Conservation (phyloP, 2,888 invertebrate genomes). For the Drosophila anceps region DNA sequence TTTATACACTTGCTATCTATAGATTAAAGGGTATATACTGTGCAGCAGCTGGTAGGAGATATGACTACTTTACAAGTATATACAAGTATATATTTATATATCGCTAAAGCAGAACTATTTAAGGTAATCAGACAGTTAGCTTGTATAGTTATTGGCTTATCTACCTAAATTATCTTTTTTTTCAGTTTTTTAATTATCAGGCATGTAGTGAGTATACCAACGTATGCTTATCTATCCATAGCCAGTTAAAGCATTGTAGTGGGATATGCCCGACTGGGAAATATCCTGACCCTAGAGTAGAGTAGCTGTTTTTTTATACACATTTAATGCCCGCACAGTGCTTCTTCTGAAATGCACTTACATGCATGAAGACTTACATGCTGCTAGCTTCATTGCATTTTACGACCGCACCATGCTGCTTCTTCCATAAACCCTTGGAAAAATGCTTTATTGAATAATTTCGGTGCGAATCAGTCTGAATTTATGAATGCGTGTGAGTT, state of each 20-base stretch:
- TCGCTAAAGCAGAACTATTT: neutral
- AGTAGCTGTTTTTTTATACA: neutral
- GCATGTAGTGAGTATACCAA: neutral
- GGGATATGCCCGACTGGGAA: neutral
- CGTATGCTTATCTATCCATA: neutral
- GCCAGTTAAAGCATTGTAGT: no score
- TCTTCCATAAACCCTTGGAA: neutral
- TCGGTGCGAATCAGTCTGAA: neutral
- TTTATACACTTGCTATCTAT: slow-evolving; percentile 8
- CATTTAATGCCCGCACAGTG: neutral
- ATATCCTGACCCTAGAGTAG: neutral
- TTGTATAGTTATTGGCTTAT: neutral
- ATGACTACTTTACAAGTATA: neutral
- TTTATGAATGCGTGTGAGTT: neutral
- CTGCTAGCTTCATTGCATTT: neutral
- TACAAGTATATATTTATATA: neutral
- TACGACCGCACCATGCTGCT: neutral
- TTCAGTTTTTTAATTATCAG: neutral
- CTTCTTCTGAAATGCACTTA: neutral
- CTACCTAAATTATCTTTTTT: neutral
- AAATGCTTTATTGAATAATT: neutral
- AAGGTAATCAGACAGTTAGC: neutral
- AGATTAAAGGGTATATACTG: neutral
- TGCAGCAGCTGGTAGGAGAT: neutral
- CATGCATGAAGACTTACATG: neutral